Evolutionary conservation across 2,797 vertebrate genomes (phyloP).

Genomic region (Euthynnus affinis): DNA sequence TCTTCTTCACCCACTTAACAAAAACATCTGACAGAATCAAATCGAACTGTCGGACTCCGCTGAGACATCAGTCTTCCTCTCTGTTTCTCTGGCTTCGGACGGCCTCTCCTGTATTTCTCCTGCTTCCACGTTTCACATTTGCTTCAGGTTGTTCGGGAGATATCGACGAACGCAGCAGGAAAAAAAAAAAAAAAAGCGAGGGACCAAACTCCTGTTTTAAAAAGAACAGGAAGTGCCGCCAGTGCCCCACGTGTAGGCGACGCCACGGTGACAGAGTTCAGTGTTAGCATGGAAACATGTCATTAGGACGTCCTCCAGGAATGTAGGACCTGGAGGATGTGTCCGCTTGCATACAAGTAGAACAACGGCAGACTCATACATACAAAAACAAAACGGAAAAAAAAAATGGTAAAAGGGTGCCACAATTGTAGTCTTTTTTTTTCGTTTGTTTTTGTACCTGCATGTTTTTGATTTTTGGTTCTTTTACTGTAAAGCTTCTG

Average conservation of each 20-base stretch:
- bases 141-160: conserved; percentile 12
- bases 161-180: conserved; percentile 37
- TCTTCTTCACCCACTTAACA: neutral
- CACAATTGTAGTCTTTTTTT: conserved; percentile 75
- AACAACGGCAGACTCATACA: conserved; percentile 48
- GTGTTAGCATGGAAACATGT: conserved; percentile 74
- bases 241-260: conserved; percentile 51
- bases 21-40: conserved; percentile 13
- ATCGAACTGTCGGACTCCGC: conserved; percentile 5
- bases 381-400: conserved; percentile 37
- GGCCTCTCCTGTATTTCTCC: conserved; percentile 1
- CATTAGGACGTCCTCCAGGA: conserved; percentile 26
- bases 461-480: conserved; percentile 80
- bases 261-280: conserved; percentile 63
- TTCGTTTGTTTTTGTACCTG: conserved; percentile 74
- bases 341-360: conserved; percentile 33
- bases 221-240: conserved; percentile 66
- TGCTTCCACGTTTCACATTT: neutral
- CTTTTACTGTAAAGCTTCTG: conserved; percentile 71
- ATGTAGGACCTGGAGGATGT: conserved; percentile 10
- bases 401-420: conserved; percentile 81
- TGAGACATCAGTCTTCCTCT: conserved; percentile 1
- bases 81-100: conserved; percentile 17
- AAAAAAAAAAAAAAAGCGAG: no score
- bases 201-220: conserved; percentile 68